Evolutionary conservation across 2,888 invertebrate genomes (phyloP).

Genomic region (Polydrusus pterygomalis): DNA sequence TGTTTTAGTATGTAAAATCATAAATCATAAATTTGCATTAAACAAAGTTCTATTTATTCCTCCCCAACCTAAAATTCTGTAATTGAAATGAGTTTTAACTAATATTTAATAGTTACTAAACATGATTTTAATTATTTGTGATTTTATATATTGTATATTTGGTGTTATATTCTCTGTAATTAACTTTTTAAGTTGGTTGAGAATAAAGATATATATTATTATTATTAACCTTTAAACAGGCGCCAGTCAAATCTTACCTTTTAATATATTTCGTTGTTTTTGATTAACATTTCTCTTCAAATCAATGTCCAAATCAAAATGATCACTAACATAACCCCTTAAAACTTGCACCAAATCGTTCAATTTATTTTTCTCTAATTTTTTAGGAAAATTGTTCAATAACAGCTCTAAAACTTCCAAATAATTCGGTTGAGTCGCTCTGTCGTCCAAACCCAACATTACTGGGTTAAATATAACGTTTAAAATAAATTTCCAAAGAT

Average conservation of each 20-base stretch:
- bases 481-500: slow-evolving; percentile 60
- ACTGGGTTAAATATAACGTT: slow-evolving; percentile 60
- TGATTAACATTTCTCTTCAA: slow-evolving; percentile 60
- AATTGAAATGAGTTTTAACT: too few species aligned
- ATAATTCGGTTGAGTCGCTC: slow-evolving; percentile 45
- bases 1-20: too few species aligned
- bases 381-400: slow-evolving; percentile 54
- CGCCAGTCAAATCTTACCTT: slow-evolving; percentile 61
- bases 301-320: slow-evolving; percentile 55
- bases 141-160: too few species aligned
- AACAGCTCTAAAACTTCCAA: slow-evolving; percentile 54
- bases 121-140: too few species aligned
- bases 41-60: too few species aligned
- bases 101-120: too few species aligned
- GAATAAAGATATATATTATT: too few species aligned
- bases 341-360: slow-evolving; percentile 48
- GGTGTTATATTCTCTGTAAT: too few species aligned
- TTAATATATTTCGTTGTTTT: slow-evolving; percentile 63
- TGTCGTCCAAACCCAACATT: slow-evolving; percentile 58
- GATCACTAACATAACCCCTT: slow-evolving; percentile 25
- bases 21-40: too few species aligned
- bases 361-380: slow-evolving; percentile 50
- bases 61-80: too few species aligned
- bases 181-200: too few species aligned
- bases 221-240: too few species aligned